Evolutionary conservation across 2,113 vertebrate genomes (phyloP), one percentile per base, ranked within the genome.

Genomic region (Cricetomys ansorgei): DNA sequence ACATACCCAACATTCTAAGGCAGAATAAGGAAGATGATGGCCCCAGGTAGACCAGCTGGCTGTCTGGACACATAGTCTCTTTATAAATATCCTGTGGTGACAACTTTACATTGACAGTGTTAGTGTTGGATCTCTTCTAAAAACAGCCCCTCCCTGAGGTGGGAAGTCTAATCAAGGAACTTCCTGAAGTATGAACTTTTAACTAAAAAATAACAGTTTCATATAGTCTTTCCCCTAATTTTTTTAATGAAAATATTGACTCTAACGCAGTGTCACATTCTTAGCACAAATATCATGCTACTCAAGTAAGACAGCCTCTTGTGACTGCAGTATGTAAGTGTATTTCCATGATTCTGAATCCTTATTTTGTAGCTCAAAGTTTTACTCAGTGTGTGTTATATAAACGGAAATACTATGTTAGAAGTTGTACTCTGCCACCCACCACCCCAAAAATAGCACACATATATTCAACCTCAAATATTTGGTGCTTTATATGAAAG

Each of bases 181-280:
- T 96, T 97, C 96, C 88, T 91, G 76, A 95, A 92, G 40, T 45
- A 40, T 86, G 59, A 97, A n/a, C 72, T 75, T 94, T 96, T 80
- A 79, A 91, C 55, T 90, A 57, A 75, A 79, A 23, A 94, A 88
- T 89, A 84, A 92, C 67, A 79, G 92, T 93, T 84, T 88, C 15
- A 91, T 69, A 27, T 76, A 67, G 64, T 81, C 85, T 72, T 95
- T 77, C 67, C 55, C 40, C 0, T 70, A 76, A 7, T 89, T 90
- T 92, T 73, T 97, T 84, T 97, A 84, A 45, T 85, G 27, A 43
- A 76, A 94, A 86, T 81, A 50, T 65, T 94, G 65, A 12, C 90
- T 91, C 31, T 83, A 86, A 76, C 59, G 75, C 13, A 43, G 48
- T 62, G 72, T 81, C 59, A 43, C n/a, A 48, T 89, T 86, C 90